Base-by-base conservation (phyloP, 2,888 invertebrate species). In the Chrysolina oricalcia region DNA sequence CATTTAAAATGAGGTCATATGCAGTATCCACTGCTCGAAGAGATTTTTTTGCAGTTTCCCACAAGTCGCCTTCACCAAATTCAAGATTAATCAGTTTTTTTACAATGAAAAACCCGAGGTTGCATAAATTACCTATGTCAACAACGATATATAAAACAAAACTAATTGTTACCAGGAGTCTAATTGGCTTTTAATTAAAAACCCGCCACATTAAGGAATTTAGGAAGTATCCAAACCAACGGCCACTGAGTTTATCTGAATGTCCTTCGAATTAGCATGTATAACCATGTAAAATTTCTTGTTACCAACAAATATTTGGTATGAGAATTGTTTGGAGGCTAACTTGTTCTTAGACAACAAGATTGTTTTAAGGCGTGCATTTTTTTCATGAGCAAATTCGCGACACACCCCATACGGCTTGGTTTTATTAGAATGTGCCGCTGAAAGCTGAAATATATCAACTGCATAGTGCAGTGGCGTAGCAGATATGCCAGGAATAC, bases 281-380 rank as follows among this genome's bases (percentile, higher is more conserved):
- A 59, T 5, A 59, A 27, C 59, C 27, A n/a, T 6, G 23, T 35
- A n/a, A n/a, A 59, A 59, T 35, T 59, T 27, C 27, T 59, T 0
- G 15, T 27, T 59, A 27, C 35, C 59, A 27, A 59, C 59, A 59
- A 59, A 59, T 59, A 59, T 59, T 59, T 27, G 27, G 35, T 59
- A 19, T 50, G 50, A 4, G n/a, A 23, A 59, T 4, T 10, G 59
- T 9, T 35, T 59, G 59, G 35, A 59, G 59, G 59, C 35, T 17
- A 59, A 53, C 53, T 53, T 53, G 53, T 53, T 53, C 5, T 43
- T 43, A 43, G 43, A 43, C 43, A 21, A 59, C 59, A 59, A n/a
- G 59, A 59, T 59, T 59, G 59, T 59, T 59, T 53, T 59, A 35
- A 59, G 59, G 59, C 59, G 59, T 59, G 15, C 59, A n/a, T 27